Conservation (phyloP, 2,888 invertebrate species). For the Orgyia antiqua region DNA sequence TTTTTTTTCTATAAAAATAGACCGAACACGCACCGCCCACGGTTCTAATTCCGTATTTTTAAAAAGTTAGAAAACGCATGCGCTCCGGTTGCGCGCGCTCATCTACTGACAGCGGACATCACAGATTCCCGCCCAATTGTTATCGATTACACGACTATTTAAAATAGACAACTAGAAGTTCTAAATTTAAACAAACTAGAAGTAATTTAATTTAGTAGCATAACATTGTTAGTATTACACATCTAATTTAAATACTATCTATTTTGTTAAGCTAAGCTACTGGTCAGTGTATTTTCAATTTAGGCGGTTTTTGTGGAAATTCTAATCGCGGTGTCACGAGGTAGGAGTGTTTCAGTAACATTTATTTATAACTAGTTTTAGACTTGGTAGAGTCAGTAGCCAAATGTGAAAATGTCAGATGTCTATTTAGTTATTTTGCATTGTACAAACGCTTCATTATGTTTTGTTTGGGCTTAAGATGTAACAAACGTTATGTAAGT, state of each 20-base stretch:
- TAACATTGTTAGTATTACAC: slow-evolving; percentile 8
- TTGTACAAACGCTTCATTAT: slow-evolving; percentile 17
- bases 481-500: no score
- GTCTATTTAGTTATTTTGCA: slow-evolving; percentile 25
- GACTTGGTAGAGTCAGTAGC: slow-evolving; percentile 27
- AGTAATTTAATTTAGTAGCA: slow-evolving; percentile 9
- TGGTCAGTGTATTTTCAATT: slow-evolving; percentile 10
- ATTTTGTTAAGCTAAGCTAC: slow-evolving; percentile 1
- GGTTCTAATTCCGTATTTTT: slow-evolving; percentile 35
- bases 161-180: slow-evolving; percentile 14
- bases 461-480: slow-evolving; percentile 16
- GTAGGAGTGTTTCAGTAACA: slow-evolving; percentile 18
- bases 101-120: slow-evolving; percentile 42
- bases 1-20: slow-evolving; percentile 52
- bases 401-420: slow-evolving; percentile 31
- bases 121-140: slow-evolving; percentile 32
- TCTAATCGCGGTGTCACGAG: slow-evolving; percentile 31
- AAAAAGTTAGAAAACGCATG: slow-evolving; percentile 41
- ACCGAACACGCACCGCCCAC: slow-evolving; percentile 39
- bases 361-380: slow-evolving; percentile 33
- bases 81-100: slow-evolving; percentile 49
- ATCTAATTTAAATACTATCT: slow-evolving; percentile 5
- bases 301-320: slow-evolving; percentile 23
- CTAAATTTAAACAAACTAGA: slow-evolving; percentile 5
- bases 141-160: slow-evolving; percentile 38